Evolutionary conservation across 2,888 invertebrate genomes (phyloP).

Genomic region (Sturmia bella): DNA sequence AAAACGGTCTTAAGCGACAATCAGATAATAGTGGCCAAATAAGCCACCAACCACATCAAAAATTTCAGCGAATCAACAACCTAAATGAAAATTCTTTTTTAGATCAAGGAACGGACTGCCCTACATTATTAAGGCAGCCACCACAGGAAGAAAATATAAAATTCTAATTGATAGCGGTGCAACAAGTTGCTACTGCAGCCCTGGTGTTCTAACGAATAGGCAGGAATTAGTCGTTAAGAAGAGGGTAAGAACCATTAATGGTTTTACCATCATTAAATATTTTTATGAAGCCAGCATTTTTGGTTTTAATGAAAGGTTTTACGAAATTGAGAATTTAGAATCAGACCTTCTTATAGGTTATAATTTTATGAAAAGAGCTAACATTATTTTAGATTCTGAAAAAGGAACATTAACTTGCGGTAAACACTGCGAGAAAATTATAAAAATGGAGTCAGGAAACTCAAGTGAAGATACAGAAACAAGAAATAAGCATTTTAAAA

Average conservation of each 20-base stretch:
- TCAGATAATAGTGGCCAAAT: conserved; percentile 10
- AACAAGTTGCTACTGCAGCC: conserved; percentile 19
- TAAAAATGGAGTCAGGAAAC: too few relatives aligned
- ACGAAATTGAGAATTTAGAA: conserved; percentile 1
- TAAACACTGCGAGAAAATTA: too few relatives aligned
- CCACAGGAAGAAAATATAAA: conserved; percentile 27
- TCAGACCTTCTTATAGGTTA: conserved; percentile 1
- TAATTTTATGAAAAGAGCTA: background rate
- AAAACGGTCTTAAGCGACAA: background rate
- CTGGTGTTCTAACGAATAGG: conserved; percentile 1
- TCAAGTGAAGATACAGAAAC: too few relatives aligned
- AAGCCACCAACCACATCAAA: conserved; percentile 12
- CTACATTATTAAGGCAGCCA: too few relatives aligned
- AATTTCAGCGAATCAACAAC: conserved; percentile 33
- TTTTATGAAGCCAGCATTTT: conserved; percentile 6
- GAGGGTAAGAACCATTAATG: conserved; percentile 14
- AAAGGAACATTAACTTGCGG: too few relatives aligned
- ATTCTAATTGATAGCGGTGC: conserved; percentile 34
- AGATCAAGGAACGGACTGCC: too few relatives aligned
- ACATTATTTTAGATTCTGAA: too few relatives aligned
- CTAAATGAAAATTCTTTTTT: too few relatives aligned
- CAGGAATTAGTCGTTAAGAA: conserved; percentile 7
- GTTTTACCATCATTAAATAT: conserved; percentile 18
- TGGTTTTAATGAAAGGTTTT: conserved; percentile 16
- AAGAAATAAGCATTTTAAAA: too few relatives aligned